These are phyloP conservation scores for Panthera uncia DNA, from an alignment of 2,113 vertebrate genomes.

Conservation along the genomic window DNA sequence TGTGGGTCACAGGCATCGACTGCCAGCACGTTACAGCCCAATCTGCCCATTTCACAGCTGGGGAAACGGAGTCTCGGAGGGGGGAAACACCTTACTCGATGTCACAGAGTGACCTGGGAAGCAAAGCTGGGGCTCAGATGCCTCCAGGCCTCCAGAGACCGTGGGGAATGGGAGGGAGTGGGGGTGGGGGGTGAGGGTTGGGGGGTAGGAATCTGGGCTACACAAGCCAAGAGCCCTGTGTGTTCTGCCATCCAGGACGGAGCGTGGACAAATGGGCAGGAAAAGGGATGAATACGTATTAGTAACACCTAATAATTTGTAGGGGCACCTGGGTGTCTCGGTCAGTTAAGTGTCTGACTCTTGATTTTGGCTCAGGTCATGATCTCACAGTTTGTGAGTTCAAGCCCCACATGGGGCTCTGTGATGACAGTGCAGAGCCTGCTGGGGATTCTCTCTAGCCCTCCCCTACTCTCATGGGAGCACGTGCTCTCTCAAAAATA, in stretches of 20 bases:
- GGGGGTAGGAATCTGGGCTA: background rate
- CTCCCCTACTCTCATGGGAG: too few relatives aligned
- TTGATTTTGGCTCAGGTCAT: too few relatives aligned
- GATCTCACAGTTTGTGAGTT: too few relatives aligned
- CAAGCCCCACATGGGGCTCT: too few relatives aligned
- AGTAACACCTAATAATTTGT: background rate
- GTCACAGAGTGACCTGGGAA: background rate
- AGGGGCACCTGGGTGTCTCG: too few relatives aligned
- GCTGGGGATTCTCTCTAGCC: too few relatives aligned
- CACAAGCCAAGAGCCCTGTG: background rate
- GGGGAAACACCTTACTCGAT: background rate
- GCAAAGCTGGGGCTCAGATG: background rate
- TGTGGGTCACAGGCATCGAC: background rate
- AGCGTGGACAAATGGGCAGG: background rate
- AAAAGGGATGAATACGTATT: background rate
- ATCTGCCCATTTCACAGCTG: background rate
- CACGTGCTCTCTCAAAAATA: too few relatives aligned
- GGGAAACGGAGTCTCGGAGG: background rate
- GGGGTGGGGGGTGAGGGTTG: too few relatives aligned
- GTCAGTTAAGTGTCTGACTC: too few relatives aligned
- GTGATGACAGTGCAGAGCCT: too few relatives aligned
- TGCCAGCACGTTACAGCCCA: background rate
- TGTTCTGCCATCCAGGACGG: background rate
- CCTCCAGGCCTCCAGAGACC: background rate
- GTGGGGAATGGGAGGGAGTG: fast-evolving